Evolutionary conservation across 2,888 invertebrate genomes (phyloP).

Genomic region (Ramazzottius varieornatus): DNA sequence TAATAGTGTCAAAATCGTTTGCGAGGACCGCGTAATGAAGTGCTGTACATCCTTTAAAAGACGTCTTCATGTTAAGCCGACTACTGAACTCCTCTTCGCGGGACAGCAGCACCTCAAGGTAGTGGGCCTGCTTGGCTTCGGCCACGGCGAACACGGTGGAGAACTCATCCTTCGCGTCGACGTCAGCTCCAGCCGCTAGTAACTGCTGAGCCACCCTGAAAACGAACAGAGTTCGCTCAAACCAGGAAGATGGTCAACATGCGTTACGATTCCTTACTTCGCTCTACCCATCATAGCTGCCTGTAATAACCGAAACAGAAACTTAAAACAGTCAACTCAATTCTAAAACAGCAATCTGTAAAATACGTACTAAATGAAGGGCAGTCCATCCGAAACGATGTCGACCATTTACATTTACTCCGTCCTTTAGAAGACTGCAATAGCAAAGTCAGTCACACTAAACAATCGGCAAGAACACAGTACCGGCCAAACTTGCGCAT

Average conservation of each 20-base stretch:
- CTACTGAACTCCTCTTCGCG: slow-evolving; percentile 59
- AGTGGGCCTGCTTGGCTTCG: slow-evolving; percentile 37
- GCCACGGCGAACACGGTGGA: slow-evolving; percentile 40
- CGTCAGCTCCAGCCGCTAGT: slow-evolving; percentile 43
- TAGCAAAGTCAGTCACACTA: not conserved
- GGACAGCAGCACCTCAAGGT: slow-evolving; percentile 34
- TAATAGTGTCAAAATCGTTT: slow-evolving; percentile 36
- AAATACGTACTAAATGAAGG: slow-evolving; percentile 47
- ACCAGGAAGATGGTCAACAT: not conserved
- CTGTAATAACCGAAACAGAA: no score
- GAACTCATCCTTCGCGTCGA: slow-evolving; percentile 47
- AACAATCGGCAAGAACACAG: no score
- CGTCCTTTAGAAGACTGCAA: not conserved
- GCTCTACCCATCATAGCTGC: slow-evolving; percentile 48
- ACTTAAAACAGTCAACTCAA: no score
- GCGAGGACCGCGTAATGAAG: slow-evolving; percentile 61
- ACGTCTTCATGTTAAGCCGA: slow-evolving; percentile 34
- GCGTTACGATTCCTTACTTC: slow-evolving; percentile 10
- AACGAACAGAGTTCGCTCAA: no score
- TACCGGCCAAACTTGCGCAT: no score
- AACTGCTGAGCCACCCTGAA: slow-evolving; percentile 16
- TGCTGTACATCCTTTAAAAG: slow-evolving; percentile 57
- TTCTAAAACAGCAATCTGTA: no score
- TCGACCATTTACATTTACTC: slow-evolving; percentile 32
- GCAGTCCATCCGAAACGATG: slow-evolving; percentile 64